These are phyloP conservation scores for Hippolais icterina DNA, from an alignment of 2,113 vertebrate species.

Conservation along the genomic window DNA sequence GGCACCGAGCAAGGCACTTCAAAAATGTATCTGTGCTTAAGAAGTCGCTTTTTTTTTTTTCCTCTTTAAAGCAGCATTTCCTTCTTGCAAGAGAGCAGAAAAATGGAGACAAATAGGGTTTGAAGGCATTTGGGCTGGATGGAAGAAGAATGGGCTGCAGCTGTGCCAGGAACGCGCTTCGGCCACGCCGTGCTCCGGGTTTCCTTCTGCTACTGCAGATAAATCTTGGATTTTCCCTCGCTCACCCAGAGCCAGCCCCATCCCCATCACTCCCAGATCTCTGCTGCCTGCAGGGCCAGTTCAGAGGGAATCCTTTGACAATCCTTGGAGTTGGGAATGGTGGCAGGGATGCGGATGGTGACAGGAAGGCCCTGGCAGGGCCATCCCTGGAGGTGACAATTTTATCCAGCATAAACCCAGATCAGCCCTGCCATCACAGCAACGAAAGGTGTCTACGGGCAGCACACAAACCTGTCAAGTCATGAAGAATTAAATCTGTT, in stretches of 20 bases:
- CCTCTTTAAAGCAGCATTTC: not conserved
- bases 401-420: not conserved
- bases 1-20: not conserved
- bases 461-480: not conserved
- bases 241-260: not conserved
- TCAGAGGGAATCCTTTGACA: not conserved
- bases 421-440: accelerated
- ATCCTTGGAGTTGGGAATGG: accelerated
- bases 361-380: not conserved
- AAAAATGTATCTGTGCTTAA: not conserved
- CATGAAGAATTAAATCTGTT: not conserved
- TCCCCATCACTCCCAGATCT: not conserved
- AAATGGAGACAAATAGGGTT: constrained; percentile 3
- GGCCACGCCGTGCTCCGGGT: not conserved
- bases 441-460: not conserved
- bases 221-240: not conserved
- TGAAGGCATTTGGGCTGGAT: not conserved
- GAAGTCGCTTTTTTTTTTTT: not conserved
- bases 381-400: too few relatives aligned
- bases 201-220: constrained; percentile 29
- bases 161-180: not conserved
- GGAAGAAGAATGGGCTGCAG: constrained; percentile 10
- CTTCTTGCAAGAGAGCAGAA: not conserved
- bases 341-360: accelerated
- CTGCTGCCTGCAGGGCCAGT: not conserved